These are phyloP conservation scores for Coreius guichenoti DNA, from an alignment of 2,797 vertebrate species.

Conservation along the genomic window DNA sequence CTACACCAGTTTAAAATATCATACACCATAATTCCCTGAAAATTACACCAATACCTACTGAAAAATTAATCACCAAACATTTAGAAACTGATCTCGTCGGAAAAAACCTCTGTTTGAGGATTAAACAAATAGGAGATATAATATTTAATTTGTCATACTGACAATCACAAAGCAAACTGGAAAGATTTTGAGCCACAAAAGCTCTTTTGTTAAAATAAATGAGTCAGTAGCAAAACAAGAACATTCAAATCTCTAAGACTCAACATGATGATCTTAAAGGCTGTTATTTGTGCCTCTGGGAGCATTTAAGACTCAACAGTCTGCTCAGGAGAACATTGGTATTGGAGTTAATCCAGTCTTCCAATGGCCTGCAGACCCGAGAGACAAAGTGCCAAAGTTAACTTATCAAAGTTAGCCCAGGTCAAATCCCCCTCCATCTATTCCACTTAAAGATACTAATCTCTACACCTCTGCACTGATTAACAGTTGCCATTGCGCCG, in stretches of 20 bases:
- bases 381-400: conserved; percentile 63
- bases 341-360: conserved; percentile 40
- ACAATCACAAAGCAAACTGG: neutral
- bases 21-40: conserved; percentile 7
- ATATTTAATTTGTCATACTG: conserved; percentile 5
- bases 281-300: neutral
- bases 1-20: conserved; percentile 15
- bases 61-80: neutral
- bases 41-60: conserved; percentile 8
- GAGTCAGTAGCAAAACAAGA: conserved; percentile 5
- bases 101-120: neutral
- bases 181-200: neutral
- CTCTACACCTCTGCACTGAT: conserved; percentile 66
- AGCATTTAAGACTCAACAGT: conserved; percentile 18
- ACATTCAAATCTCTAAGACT: neutral
- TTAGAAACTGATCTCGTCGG: neutral
- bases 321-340: conserved; percentile 33
- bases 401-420: conserved; percentile 66
- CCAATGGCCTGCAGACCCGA: conserved; percentile 26
- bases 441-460: conserved; percentile 67
- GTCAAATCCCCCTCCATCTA: conserved; percentile 60
- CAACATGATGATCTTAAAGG: neutral
- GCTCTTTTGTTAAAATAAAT: neutral
- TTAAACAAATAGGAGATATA: neutral
- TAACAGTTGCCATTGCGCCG: conserved; percentile 60